phyloP scores from a whole-genome alignment of 2,888 invertebrate species.

The Orgyia antiqua region DNA sequence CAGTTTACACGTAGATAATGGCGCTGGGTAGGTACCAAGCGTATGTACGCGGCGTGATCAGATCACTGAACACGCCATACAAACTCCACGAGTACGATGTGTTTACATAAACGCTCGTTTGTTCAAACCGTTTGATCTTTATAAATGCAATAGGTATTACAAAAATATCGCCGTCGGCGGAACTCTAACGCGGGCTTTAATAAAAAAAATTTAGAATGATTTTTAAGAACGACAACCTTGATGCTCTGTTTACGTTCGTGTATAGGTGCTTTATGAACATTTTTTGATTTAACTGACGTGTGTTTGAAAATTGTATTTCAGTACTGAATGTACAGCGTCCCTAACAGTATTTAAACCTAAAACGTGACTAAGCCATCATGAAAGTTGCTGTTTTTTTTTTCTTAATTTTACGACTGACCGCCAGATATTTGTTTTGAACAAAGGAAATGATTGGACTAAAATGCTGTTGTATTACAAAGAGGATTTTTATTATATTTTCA shows the following conservation, averaged over 20 bases:
- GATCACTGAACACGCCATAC: slow-evolving; percentile 28
- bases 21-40: slow-evolving; percentile 41
- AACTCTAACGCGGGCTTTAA: slow-evolving; percentile 56
- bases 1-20: slow-evolving; percentile 37
- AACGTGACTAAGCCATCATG: slow-evolving; percentile 16
- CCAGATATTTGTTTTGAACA: too few species aligned
- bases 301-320: slow-evolving; percentile 51
- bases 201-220: slow-evolving; percentile 66
- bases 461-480: too few species aligned
- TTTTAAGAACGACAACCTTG: slow-evolving; percentile 73
- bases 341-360: slow-evolving; percentile 7
- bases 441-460: too few species aligned
- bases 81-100: slow-evolving; percentile 44
- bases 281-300: slow-evolving; percentile 57
- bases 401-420: slow-evolving; percentile 14
- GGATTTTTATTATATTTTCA: too few species aligned
- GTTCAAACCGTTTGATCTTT: slow-evolving; percentile 74
- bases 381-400: slow-evolving; percentile 23
- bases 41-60: slow-evolving; percentile 14
- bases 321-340: slow-evolving; percentile 28
- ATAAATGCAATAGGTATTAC: slow-evolving; percentile 76
- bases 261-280: slow-evolving; percentile 61
- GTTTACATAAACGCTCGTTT: slow-evolving; percentile 72
- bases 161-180: slow-evolving; percentile 64
- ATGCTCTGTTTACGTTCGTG: slow-evolving; percentile 59